Base-by-base conservation (phyloP, 2,888 invertebrate genomes). In the Zaprionus bogoriensis region DNA sequence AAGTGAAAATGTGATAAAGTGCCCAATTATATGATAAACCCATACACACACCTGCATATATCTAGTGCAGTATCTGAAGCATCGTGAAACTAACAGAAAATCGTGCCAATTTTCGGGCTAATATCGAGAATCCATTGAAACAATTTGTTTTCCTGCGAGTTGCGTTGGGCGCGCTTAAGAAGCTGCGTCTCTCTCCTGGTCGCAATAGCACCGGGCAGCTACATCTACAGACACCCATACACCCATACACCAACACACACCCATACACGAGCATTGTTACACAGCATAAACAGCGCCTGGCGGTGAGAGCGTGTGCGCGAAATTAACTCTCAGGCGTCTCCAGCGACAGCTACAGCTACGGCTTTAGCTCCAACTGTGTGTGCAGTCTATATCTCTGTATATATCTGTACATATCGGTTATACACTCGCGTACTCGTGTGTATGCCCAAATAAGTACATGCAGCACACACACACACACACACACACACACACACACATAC, bases 141-240 rank as follows among this genome's bases (percentile, higher is more conserved):
- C 67, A 71, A 67, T 72, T 71, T 72, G 70, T n/a, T n/a, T n/a
- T n/a, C n/a, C 72, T 48, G 64, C 39, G 52, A 17, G 28, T 30
- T 48, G 30, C 54, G 62, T 62, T 66, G 60, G 68, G 73, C 72
- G 73, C 70, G 70, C 67, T 70, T 19, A 57, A 52, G 52, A 57
- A 46, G 52, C 64, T 27, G 50, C n/a, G n/a, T n/a, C n/a, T 25
- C 60, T 72, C 65, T 68, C 60, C 60, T 69, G 66, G 44, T 54
- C 52, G 54, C 59, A 58, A 73, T 69, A 60, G 72, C 74, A 73
- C 72, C 72, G 72, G 72, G 72, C 72, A 72, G 65, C 61, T 44
- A 64, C 38, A 58, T 47, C 45, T 39, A 73, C 27, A 46, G 27
- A 54, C 44, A 48, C 44, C 41, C 51, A 61, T 22, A 27, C 41